phyloP scores from a whole-genome alignment of 2,888 invertebrate genomes.

The Carpatolechia fugitivella region DNA sequence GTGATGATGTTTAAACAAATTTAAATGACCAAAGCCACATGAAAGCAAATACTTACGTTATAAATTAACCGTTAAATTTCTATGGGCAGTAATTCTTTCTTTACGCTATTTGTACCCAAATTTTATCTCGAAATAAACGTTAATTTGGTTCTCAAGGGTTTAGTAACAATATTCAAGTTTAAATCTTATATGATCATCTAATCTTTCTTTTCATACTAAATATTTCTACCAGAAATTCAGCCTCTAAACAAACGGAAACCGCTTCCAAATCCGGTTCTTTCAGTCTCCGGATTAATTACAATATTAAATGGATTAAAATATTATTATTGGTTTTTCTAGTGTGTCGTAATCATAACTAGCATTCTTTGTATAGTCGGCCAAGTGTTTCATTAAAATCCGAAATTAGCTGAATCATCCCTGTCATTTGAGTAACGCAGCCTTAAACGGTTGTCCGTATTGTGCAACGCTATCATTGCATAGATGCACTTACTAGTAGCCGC shows the following conservation, averaged over 20 bases:
- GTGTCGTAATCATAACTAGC: slow-evolving; percentile 19
- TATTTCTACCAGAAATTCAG: too few species aligned
- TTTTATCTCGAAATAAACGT: too few species aligned
- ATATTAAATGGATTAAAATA: slow-evolving; percentile 21
- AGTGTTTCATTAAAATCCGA: slow-evolving; percentile 27
- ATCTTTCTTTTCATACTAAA: too few species aligned
- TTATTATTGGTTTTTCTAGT: slow-evolving; percentile 19
- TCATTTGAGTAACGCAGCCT: slow-evolving; percentile 32
- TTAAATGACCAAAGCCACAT: slow-evolving; percentile 10
- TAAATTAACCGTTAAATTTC: slow-evolving; percentile 1
- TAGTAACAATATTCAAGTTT: too few species aligned
- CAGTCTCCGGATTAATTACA: neutral
- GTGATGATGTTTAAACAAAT: slow-evolving; percentile 31
- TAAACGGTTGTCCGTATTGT: slow-evolving; percentile 25
- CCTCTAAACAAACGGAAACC: too few species aligned
- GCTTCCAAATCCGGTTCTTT: too few species aligned
- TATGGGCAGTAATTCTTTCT: neutral
- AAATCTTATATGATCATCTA: too few species aligned
- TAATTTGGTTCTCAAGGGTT: too few species aligned
- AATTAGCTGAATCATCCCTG: slow-evolving; percentile 45
- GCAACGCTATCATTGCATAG: slow-evolving; percentile 27
- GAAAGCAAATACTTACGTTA: neutral
- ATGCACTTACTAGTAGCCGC: slow-evolving; percentile 15
- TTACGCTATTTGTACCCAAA: too few species aligned
- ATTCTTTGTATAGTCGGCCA: slow-evolving; percentile 18